Percentiles rank a stretch among this genome's conserved stretches.
These are phyloP conservation scores for Diadumene lineata DNA, from an alignment of 92 coral and sea anemone genomes.

Conservation along the genomic window DNA sequence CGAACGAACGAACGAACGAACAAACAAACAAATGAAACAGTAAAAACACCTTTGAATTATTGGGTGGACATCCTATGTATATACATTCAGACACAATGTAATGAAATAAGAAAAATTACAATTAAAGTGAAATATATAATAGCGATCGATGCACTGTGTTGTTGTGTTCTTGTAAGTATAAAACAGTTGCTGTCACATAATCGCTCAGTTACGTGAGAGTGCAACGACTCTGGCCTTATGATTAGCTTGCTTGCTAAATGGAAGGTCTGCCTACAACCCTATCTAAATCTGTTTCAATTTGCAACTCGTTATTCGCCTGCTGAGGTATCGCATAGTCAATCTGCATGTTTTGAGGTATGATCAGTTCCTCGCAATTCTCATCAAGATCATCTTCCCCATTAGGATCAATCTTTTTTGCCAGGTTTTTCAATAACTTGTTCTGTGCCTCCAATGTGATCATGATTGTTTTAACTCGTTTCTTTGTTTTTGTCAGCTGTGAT, in stretches of 20 bases:
- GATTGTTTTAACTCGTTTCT: slow-evolving; percentile 67
- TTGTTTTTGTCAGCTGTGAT: slow-evolving; percentile 65
- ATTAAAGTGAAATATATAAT: too few species aligned
- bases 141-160: too few species aligned
- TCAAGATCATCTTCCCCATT: background rate
- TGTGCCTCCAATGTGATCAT: slow-evolving; percentile 66
- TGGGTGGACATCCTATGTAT: too few species aligned
- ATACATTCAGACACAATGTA: too few species aligned
- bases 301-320: background rate
- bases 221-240: too few species aligned
- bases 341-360: background rate
- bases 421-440: slow-evolving; percentile 48
- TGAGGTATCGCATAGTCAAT: background rate
- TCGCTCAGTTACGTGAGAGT: too few species aligned
- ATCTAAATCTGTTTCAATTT: background rate
- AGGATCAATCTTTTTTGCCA: slow-evolving; percentile 75
- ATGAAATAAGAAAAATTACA: too few species aligned
- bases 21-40: too few species aligned
- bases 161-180: too few species aligned
- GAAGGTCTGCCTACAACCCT: background rate
- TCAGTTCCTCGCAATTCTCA: background rate
- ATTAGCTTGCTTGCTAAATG: background rate
- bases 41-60: too few species aligned
- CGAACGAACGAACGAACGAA: too few species aligned
- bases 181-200: too few species aligned